These are phyloP conservation scores for Oithona nana DNA, from an alignment of 2,888 invertebrate species.

Conservation along the genomic window DNA sequence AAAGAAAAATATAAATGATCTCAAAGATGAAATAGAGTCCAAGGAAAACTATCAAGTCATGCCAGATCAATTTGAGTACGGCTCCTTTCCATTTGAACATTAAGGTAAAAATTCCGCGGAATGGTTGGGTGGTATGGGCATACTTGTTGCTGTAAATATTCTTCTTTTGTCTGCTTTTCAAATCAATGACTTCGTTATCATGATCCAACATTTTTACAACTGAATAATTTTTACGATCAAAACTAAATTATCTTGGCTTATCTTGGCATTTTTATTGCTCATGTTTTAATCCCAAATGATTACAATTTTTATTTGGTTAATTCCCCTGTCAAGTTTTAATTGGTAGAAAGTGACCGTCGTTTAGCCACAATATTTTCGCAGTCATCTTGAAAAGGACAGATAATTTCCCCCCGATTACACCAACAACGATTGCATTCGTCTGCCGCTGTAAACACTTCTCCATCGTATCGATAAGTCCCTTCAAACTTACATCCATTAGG, in stretches of 20 bases:
- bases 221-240: too few species aligned
- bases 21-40: constrained; percentile 19
- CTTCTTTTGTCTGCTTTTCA: too few species aligned
- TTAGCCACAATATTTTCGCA: not conserved
- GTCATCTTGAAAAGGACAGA: not conserved
- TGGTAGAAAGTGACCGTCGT: not conserved
- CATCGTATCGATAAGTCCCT: not conserved
- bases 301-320: too few species aligned
- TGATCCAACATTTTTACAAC: too few species aligned
- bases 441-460: not conserved
- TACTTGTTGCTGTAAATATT: constrained; percentile 8
- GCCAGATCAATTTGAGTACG: constrained; percentile 13
- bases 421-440: not conserved
- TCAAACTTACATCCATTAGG: not conserved
- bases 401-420: not conserved
- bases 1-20: not conserved
- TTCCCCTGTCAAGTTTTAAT: too few species aligned
- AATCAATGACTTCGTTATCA: not conserved
- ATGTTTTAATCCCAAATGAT: too few species aligned
- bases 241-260: too few species aligned
- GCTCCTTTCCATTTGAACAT: constrained; percentile 9
- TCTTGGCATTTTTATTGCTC: too few species aligned
- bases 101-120: constrained; percentile 2
- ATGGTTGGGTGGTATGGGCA: constrained; percentile 5
- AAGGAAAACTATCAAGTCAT: constrained; percentile 19